A percentile compares a stretch with the other conserved stretches of the same genome.
These are phyloP conservation scores for Reinhardtius hippoglossoides DNA, from an alignment of 2,113 vertebrate species.

Conservation along the genomic window DNA sequence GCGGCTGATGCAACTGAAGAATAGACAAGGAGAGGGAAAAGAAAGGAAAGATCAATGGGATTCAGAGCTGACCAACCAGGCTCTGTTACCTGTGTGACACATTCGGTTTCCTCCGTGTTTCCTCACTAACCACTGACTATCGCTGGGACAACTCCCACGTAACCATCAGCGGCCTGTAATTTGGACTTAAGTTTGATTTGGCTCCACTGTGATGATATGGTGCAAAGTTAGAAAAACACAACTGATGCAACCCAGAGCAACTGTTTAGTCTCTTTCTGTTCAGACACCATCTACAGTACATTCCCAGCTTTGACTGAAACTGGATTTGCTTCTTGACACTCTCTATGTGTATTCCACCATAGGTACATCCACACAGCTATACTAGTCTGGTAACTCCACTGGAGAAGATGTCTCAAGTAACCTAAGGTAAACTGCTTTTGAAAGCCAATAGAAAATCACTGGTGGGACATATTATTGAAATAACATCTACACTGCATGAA, in stretches of 20 bases:
- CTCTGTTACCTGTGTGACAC: slow-evolving; percentile 40
- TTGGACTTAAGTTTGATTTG: slow-evolving; percentile 62
- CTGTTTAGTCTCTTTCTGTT: slow-evolving; percentile 66
- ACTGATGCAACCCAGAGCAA: slow-evolving; percentile 69
- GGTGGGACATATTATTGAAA: not conserved
- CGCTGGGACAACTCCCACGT: slow-evolving; percentile 59
- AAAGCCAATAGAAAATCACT: not conserved
- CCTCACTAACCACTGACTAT: slow-evolving; percentile 47
- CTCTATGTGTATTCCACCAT: not conserved
- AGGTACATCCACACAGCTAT: too few relatives aligned
- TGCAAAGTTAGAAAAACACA: slow-evolving; percentile 43
- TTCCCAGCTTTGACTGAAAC: not conserved
- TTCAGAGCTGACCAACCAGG: not conserved
- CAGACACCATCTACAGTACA: slow-evolving; percentile 23
- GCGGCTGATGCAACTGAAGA: slow-evolving; percentile 1
- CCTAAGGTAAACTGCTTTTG: not conserved
- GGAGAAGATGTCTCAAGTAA: too few relatives aligned
- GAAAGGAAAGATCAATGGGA: not conserved
- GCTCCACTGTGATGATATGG: slow-evolving; percentile 54
- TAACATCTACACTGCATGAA: not conserved
- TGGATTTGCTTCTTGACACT: not conserved
- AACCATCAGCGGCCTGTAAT: slow-evolving; percentile 56
- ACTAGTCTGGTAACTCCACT: too few relatives aligned
- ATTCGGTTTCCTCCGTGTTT: slow-evolving; percentile 50
- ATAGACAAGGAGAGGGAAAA: not conserved